Percentiles rank a stretch among this genome's conserved stretches.
phyloP scores from a whole-genome alignment of 2,113 vertebrate species.

The Protobothrops mucrosquamatus region DNA sequence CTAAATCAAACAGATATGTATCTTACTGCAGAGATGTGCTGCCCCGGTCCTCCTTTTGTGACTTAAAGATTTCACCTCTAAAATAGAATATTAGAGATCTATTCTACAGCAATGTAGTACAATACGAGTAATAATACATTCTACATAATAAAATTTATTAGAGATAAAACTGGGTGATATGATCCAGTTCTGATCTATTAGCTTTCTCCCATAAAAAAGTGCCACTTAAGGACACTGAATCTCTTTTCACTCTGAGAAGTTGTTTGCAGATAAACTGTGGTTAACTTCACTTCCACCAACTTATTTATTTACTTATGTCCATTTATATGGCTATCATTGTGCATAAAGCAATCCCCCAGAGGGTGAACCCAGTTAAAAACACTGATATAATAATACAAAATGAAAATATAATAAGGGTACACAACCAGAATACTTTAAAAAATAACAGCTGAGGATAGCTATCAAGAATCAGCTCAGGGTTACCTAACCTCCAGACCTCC shows the following conservation, averaged over 20 bases:
- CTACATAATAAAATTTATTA: neutral
- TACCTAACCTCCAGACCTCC: neutral
- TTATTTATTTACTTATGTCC: neutral
- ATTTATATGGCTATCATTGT: neutral
- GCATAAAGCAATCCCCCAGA: neutral
- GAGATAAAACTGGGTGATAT: too few species aligned
- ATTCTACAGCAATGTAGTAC: neutral
- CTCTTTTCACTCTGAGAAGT: neutral
- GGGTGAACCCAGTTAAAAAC: neutral
- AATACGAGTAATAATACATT: neutral
- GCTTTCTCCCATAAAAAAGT: neutral
- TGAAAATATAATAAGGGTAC: neutral
- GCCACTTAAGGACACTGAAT: neutral
- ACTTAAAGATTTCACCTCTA: too few species aligned
- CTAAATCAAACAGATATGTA: neutral
- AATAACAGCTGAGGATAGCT: neutral
- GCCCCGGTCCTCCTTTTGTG: neutral
- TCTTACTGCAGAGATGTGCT: neutral
- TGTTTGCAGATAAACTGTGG: neutral
- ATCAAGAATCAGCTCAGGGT: neutral
- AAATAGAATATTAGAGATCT: neutral
- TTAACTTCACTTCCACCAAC: neutral
- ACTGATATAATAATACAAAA: too few species aligned
- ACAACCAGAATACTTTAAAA: neutral
- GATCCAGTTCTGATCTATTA: neutral